These are phyloP conservation scores for Osedax fenrisi DNA, from an alignment of 2,888 invertebrate genomes.

Conservation along the genomic window DNA sequence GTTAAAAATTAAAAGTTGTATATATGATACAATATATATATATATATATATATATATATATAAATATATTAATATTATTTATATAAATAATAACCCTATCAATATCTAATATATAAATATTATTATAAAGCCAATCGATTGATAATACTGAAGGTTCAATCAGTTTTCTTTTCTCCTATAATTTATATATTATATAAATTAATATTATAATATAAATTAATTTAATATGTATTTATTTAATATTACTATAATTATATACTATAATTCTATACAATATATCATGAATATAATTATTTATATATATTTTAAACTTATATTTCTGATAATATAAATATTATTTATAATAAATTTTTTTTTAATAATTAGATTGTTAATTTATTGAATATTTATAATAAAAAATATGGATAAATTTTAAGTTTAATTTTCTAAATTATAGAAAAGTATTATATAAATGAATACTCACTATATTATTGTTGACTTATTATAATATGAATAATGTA, in stretches of 20 bases:
- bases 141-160: not conserved
- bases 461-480: no score
- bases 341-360: no score
- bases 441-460: no score
- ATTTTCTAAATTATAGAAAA: no score
- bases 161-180: not conserved
- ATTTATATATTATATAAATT: not conserved
- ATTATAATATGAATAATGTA: no score
- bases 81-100: not conserved
- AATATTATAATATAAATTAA: not conserved
- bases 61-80: not conserved
- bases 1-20: not conserved
- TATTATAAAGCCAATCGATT: not conserved
- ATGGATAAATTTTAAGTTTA: no score
- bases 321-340: no score
- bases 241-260: not conserved
- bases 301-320: no score
- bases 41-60: not conserved
- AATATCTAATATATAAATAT: not conserved
- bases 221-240: not conserved
- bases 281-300: no score
- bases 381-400: no score
- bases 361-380: no score
- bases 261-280: no score
- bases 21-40: not conserved